These are phyloP conservation scores for Tenebrosternarchus preto DNA, from an alignment of 2,113 vertebrate species.

Conservation along the genomic window DNA sequence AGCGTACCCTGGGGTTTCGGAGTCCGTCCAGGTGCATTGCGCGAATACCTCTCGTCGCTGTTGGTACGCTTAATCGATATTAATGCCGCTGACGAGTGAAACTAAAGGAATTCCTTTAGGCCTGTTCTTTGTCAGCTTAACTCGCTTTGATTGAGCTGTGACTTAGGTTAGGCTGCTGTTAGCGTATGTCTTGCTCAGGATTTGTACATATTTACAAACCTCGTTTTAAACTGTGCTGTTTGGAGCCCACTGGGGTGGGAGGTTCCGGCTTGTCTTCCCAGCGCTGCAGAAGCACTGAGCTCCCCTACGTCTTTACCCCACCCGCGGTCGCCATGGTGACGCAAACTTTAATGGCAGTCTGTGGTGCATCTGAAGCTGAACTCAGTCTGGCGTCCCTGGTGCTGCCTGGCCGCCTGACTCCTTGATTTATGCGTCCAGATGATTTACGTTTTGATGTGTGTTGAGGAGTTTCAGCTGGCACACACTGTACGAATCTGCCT, in stretches of 20 bases:
- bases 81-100: conserved; percentile 24
- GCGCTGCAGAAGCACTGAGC: not conserved
- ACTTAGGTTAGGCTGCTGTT: not conserved
- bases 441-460: no score
- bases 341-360: not conserved
- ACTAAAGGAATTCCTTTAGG: conserved; percentile 1
- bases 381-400: not conserved
- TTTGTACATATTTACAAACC: not conserved
- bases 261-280: not conserved
- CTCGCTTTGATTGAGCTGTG: conserved; percentile 20
- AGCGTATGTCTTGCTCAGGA: not conserved
- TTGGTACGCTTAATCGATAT: conserved; percentile 14
- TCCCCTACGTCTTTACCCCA: not conserved
- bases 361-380: not conserved
- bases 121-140: conserved; percentile 16
- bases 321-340: not conserved
- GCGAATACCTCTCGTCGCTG: not conserved
- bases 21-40: not conserved
- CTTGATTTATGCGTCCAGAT: not conserved
- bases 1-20: not conserved
- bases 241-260: not conserved
- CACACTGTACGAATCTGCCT: no score
- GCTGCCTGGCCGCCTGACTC: not conserved
- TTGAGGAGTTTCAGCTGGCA: no score
- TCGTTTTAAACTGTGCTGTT: not conserved